These are phyloP conservation scores for Austrolebias charrua DNA, from an alignment of 2,797 vertebrate genomes.

Conservation along the genomic window DNA sequence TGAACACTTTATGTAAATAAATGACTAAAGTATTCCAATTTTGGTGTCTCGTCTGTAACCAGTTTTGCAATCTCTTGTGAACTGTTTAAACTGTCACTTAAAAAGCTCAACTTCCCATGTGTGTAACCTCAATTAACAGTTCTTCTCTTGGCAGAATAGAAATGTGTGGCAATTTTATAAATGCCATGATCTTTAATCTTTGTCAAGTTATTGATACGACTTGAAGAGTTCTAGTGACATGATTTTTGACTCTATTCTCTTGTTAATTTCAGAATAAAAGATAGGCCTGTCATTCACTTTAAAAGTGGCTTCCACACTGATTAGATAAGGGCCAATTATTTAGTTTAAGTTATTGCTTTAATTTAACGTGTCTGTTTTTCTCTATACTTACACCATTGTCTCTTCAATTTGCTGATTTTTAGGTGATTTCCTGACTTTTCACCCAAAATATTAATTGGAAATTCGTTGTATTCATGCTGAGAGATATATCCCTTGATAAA, in stretches of 20 bases:
- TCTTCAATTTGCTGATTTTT: constrained; percentile 1
- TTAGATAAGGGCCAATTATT: background rate
- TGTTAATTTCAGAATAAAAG: constrained; percentile 2
- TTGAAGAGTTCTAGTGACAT: background rate
- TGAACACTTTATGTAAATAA: no score
- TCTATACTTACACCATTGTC: background rate
- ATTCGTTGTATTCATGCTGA: background rate
- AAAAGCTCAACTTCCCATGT: no score
- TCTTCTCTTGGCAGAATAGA: no score
- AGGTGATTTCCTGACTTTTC: background rate
- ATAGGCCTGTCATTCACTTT: background rate
- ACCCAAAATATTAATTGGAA: background rate
- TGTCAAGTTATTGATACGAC: no score
- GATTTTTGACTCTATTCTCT: background rate
- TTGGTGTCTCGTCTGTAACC: no score
- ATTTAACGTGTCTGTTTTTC: background rate
- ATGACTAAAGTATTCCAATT: no score
- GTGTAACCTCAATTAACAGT: no score
- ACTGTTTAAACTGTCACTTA: no score
- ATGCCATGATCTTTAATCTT: no score
- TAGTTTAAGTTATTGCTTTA: background rate
- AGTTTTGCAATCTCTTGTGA: no score
- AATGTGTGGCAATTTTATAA: no score
- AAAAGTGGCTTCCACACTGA: background rate
- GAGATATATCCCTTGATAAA: constrained; percentile 14